phyloP scores from a whole-genome alignment of 2,797 vertebrate species.

The Onychomys leucogaster region DNA sequence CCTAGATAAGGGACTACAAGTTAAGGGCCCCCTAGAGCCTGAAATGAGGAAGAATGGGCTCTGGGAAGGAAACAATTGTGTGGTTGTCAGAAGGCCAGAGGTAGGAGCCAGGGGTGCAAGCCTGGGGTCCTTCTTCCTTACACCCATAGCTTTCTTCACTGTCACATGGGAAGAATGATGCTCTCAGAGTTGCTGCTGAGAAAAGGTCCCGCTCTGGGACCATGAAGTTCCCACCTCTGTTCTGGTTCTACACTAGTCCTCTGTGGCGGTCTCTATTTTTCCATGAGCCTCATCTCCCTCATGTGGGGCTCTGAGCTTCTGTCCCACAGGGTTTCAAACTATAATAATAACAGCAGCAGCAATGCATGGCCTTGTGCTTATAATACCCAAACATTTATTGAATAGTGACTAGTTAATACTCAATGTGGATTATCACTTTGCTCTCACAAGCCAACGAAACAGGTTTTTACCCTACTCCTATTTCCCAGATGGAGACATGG shows the following conservation, averaged over 20 bases:
- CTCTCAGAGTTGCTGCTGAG: not conserved
- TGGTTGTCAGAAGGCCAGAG: not conserved
- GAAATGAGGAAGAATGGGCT: not conserved
- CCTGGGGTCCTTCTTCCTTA: no score
- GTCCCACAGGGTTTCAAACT: no score
- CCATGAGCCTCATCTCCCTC: not conserved
- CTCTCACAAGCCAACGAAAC: not conserved
- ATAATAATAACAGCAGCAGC: not conserved
- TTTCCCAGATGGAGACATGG: not conserved
- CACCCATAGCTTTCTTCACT: no score
- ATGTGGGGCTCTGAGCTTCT: not conserved
- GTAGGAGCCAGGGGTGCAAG: not conserved
- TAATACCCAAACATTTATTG: not conserved
- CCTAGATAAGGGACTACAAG: no score
- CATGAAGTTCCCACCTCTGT: not conserved
- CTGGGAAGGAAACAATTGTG: not conserved
- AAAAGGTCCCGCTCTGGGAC: not conserved
- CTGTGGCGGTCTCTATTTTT: not conserved
- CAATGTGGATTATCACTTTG: not conserved
- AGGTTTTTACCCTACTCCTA: not conserved
- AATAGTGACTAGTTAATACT: not conserved
- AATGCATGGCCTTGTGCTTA: not conserved
- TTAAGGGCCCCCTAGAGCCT: not conserved
- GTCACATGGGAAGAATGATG: not conserved
- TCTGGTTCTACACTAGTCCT: not conserved